Conservation (phyloP, 2,888 invertebrate genomes). For the Azorinus chamasolen region DNA sequence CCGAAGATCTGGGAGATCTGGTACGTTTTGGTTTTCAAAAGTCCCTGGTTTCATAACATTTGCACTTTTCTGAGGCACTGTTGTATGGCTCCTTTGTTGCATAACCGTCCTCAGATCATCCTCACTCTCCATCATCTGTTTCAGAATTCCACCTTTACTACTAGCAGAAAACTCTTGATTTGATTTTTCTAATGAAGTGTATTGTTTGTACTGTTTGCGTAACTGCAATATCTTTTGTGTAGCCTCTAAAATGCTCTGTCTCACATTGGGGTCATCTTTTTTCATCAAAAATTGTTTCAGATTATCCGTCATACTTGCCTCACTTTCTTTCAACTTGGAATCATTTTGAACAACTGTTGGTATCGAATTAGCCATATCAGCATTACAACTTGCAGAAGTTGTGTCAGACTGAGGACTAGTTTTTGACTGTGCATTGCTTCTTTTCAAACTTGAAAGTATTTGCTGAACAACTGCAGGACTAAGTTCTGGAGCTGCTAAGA, state of each 20-base stretch:
- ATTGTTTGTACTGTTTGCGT: constrained; percentile 34
- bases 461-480: constrained; percentile 61
- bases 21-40: constrained; percentile 3
- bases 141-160: neutral
- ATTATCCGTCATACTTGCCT: neutral
- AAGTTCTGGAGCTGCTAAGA: constrained; percentile 52
- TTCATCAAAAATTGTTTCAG: constrained; percentile 9
- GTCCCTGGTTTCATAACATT: neutral
- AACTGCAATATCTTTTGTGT: constrained; percentile 46
- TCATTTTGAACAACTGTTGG: neutral
- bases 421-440: constrained; percentile 13
- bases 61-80: neutral
- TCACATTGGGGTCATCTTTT: constrained; percentile 23
- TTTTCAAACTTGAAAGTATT: constrained; percentile 46
- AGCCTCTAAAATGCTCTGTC: constrained; percentile 46
- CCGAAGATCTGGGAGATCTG: constrained; percentile 60
- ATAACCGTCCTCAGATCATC: neutral
- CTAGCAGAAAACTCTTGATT: neutral
- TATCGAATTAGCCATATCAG: neutral
- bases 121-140: neutral
- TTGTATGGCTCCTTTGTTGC: neutral
- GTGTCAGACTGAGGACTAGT: neutral
- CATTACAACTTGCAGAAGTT: too few species aligned
- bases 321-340: neutral
- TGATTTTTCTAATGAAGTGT: too few species aligned